These are phyloP conservation scores for Etia nguti DNA, from an alignment of 2,113 vertebrate genomes.

Conservation along the genomic window DNA sequence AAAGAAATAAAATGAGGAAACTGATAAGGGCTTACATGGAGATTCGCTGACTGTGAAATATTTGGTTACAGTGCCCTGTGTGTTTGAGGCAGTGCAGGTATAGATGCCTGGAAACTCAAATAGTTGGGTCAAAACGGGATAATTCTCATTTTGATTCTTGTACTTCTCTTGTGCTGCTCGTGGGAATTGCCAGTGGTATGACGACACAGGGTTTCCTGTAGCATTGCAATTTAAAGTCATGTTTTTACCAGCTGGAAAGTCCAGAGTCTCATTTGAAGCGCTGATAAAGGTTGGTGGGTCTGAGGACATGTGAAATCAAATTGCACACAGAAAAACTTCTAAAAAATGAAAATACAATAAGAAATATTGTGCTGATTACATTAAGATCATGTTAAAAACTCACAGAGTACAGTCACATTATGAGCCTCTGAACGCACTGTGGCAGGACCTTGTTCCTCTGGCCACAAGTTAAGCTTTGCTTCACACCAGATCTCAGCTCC, in stretches of 20 bases:
- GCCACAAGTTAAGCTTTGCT: slow-evolving; percentile 34
- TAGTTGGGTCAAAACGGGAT: neutral
- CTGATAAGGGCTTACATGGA: slow-evolving; percentile 31
- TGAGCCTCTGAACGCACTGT: fast-evolving
- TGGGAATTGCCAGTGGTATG: slow-evolving; percentile 41
- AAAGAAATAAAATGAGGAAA: fast-evolving
- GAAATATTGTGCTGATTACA: neutral
- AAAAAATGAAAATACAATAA: neutral
- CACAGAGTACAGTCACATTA: neutral
- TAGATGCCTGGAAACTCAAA: slow-evolving; percentile 44
- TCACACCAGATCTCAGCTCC: slow-evolving; percentile 54
- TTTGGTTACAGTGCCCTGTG: slow-evolving; percentile 15
- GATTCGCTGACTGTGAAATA: slow-evolving; percentile 35
- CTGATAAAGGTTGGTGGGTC: slow-evolving; percentile 41
- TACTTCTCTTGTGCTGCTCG: neutral
- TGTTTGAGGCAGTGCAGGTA: slow-evolving; percentile 52
- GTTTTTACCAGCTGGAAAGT: neutral
- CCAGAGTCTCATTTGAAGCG: slow-evolving; percentile 11
- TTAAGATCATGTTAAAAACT: neutral
- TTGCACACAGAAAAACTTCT: neutral
- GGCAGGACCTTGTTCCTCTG: neutral
- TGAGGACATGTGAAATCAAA: neutral
- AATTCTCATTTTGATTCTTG: neutral
- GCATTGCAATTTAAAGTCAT: slow-evolving; percentile 48
- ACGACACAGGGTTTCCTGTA: slow-evolving; percentile 52